Base-by-base conservation (phyloP, 2,888 invertebrate genomes). In the Epistrophe grossulariae region DNA sequence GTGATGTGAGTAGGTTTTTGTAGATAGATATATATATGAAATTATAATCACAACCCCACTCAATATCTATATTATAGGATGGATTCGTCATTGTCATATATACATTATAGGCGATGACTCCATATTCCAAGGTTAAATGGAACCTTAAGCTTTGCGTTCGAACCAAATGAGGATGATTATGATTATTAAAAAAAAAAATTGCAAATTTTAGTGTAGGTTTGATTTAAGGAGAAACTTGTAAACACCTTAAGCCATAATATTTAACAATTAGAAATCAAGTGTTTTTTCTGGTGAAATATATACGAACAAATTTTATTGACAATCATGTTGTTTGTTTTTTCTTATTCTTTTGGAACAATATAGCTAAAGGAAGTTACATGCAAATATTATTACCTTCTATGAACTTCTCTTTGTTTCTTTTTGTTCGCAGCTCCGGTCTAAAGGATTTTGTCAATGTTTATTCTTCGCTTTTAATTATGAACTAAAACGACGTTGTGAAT, bases 141-240 rank as follows among this genome's bases (percentile, higher is more conserved):
- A 72, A 52, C 79, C 66, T 57, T 40, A 24, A 59, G 68, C 45
- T 64, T 64, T 43, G 17, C 50, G 38, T 13, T 66, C n/a, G 28
- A n/a, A 50, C 78, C 74, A 82, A 85, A 82, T 74, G 82, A 74
- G 85, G 85, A 85, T 85, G 81, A 52, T 48, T 31, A 13, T 3
- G 24, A 24, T 24, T 24, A 24, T 11, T 40, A 28, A 4, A 9
- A 55, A 28, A 52, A 11, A 70, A 13, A 35, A 31, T 17, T 5
- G 2, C 38, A 9, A 4, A 7, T 28, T 40, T 31, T 35, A 64
- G 70, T 82, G 85, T 85, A 74, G 85, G 85, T 71, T 85, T 64
- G 59, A 52, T 38, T 85, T 85, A 85, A 85, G 85, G 85, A 64
- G 85, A 85, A 82, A 84, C 76, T 68, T 68, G 66, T 38, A 55